phyloP scores from a whole-genome alignment of 2,797 vertebrate genomes.

The Mormyrus proboscirostris region DNA sequence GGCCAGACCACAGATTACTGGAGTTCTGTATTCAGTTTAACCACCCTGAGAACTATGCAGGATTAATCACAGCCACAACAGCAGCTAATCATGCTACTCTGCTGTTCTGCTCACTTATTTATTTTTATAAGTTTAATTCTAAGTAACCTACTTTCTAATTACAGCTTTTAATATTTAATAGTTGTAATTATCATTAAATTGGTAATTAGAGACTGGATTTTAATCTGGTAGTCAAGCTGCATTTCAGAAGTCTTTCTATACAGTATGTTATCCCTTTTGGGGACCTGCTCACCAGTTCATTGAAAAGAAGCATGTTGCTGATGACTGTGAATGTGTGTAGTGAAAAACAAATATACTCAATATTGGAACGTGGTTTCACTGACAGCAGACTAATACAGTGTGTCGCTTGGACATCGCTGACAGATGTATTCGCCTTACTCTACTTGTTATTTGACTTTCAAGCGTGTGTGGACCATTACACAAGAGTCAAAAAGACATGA shows the following conservation, averaged over 20 bases:
- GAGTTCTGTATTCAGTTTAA: neutral
- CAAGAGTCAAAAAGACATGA: neutral
- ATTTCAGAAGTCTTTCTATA: neutral
- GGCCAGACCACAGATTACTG: neutral
- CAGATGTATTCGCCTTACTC: neutral
- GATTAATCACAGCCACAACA: neutral
- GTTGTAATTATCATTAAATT: neutral
- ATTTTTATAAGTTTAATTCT: conserved; percentile 3
- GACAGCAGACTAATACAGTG: neutral
- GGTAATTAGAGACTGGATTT: neutral
- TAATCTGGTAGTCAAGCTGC: neutral
- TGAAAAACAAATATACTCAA: neutral
- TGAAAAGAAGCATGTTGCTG: neutral
- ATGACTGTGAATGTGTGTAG: neutral
- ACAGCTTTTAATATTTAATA: neutral
- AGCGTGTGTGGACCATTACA: neutral
- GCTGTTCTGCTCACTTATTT: neutral
- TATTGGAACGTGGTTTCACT: neutral
- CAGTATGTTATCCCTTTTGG: neutral
- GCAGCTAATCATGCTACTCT: neutral
- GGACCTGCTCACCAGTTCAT: neutral
- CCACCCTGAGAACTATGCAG: neutral
- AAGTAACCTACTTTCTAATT: neutral
- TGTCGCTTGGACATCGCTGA: neutral
- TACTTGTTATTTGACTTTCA: neutral